Conservation (phyloP, 1,140 invertebrate species). For the Meloidogyne exigua region DNA sequence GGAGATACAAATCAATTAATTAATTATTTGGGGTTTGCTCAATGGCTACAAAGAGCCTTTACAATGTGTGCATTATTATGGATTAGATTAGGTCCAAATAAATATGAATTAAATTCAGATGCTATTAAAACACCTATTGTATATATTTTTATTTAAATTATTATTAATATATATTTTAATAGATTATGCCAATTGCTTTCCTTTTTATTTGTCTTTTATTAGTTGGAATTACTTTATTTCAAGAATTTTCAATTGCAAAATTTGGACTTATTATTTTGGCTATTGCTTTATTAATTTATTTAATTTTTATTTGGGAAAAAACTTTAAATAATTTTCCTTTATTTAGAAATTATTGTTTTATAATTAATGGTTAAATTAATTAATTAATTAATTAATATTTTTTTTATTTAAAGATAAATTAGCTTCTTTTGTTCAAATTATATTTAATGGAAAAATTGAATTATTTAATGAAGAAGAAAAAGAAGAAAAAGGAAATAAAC, state of each 20-base stretch:
- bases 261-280: slow-evolving; percentile 27
- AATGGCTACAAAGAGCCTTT: slow-evolving; percentile 42
- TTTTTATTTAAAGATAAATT: not conserved
- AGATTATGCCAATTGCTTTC: slow-evolving; percentile 48
- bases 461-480: not conserved
- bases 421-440: not conserved
- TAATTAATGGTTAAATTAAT: not conserved
- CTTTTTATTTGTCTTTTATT: slow-evolving; percentile 34
- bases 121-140: slow-evolving; percentile 3
- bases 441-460: slow-evolving; percentile 5
- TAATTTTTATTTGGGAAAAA: slow-evolving; percentile 29
- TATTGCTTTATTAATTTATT: slow-evolving; percentile 20
- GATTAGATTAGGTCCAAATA: slow-evolving; percentile 43
- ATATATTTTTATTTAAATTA: not conserved
- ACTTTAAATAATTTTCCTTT: slow-evolving; percentile 5
- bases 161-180: not conserved
- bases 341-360: not conserved
- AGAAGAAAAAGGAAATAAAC: not conserved
- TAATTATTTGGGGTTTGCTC: slow-evolving; percentile 42
- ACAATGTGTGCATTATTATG: slow-evolving; percentile 47
- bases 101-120: not conserved
- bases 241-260: slow-evolving; percentile 34
- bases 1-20: slow-evolving; percentile 40
- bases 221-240: slow-evolving; percentile 29
- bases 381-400: not conserved